A percentile compares a stretch with the other conserved stretches of the same genome.
These are phyloP conservation scores for Rallus crepitans DNA, from an alignment of 2,797 vertebrate genomes.

Conservation along the genomic window DNA sequence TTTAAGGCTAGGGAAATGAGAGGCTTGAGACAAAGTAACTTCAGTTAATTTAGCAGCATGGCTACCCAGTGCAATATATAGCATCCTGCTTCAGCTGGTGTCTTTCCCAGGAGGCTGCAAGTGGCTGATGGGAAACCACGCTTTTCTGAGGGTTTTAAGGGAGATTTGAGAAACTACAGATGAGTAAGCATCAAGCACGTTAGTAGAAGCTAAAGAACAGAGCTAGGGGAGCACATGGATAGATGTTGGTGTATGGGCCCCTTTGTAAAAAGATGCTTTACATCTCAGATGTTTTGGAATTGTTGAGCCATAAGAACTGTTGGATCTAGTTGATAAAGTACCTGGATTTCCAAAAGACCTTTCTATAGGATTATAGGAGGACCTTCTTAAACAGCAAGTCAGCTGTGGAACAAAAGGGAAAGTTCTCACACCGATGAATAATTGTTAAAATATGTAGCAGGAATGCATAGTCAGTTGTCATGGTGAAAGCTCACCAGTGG, in stretches of 20 bases:
- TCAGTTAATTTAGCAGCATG: not conserved
- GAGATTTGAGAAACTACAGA: not conserved
- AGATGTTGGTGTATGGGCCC: too few relatives aligned
- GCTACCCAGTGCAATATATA: not conserved
- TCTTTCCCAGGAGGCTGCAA: not conserved
- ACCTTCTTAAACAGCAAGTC: not conserved
- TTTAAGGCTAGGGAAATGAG: not conserved
- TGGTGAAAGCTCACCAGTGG: not conserved
- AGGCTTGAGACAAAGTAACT: not conserved
- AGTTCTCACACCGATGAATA: not conserved
- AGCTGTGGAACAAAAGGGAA: not conserved
- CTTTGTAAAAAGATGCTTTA: not conserved
- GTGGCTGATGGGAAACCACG: not conserved
- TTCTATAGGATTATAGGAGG: not conserved
- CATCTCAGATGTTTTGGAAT: not conserved
- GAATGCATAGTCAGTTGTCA: not conserved
- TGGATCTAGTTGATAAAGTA: not conserved
- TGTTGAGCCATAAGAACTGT: not conserved
- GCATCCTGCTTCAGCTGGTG: not conserved
- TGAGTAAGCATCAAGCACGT: not conserved
- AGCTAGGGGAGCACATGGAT: not conserved
- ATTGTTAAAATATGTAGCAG: not conserved
- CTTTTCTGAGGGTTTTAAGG: not conserved
- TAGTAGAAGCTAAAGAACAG: not conserved
- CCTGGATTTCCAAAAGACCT: not conserved